Evolutionary conservation across 2,113 vertebrate species (phyloP).

Genomic region (Chamaetylas fuelleborni): DNA sequence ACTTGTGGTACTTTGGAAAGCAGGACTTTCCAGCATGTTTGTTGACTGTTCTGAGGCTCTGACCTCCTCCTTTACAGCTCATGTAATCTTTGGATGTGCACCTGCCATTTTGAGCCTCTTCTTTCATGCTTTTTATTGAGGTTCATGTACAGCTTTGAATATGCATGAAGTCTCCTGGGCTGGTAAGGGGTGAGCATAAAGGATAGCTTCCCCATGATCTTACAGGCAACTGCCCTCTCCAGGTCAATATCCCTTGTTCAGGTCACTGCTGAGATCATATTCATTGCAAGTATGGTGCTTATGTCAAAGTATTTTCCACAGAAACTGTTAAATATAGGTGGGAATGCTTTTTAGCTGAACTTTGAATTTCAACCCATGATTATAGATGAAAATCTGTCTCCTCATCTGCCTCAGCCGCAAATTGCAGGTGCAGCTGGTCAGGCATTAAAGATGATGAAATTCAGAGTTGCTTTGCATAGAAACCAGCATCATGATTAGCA

Average conservation of each 20-base stretch:
- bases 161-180: background rate
- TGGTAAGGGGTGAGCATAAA: background rate
- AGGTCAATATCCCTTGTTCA: background rate
- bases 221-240: background rate
- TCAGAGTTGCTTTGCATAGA: background rate
- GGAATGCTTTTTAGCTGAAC: background rate
- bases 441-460: background rate
- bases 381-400: background rate
- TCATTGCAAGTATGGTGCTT: background rate
- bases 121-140: background rate
- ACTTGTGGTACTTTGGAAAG: background rate
- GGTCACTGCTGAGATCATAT: background rate
- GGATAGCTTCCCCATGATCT: background rate
- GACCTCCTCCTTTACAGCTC: background rate
- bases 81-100: fast-evolving
- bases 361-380: background rate
- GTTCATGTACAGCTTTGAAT: background rate
- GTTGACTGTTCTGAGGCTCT: background rate
- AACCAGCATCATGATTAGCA: background rate
- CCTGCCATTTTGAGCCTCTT: background rate
- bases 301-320: background rate
- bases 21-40: background rate
- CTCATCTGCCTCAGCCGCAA: background rate
- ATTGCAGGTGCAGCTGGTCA: background rate
- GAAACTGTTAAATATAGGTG: background rate